Conservation (phyloP, 2,888 invertebrate species). For the Phengaris arion region DNA sequence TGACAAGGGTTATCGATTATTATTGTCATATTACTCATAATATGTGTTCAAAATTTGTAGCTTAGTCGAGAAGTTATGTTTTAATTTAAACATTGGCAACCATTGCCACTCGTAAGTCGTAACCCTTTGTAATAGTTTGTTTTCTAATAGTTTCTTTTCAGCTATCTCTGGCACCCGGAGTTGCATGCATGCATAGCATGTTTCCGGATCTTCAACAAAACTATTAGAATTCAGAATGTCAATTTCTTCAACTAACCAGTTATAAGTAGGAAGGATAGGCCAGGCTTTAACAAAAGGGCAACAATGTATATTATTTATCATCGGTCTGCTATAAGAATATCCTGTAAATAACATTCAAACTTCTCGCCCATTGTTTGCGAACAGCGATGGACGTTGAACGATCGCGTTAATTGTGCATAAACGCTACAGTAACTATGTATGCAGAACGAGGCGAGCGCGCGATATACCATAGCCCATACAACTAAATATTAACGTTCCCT, state of each 20-base stretch:
- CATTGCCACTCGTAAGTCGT: no score
- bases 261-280: not conserved
- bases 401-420: conserved; percentile 7
- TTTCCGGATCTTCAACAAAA: no score
- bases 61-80: no score
- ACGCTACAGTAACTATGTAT: conserved; percentile 14
- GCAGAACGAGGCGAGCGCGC: not conserved
- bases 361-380: not conserved
- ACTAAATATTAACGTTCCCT: conserved; percentile 4
- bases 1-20: not conserved
- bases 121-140: no score
- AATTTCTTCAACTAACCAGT: no score
- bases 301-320: not conserved
- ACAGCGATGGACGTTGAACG: conserved; percentile 9
- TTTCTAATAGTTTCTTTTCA: no score
- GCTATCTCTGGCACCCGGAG: no score
- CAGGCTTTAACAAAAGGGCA: not conserved
- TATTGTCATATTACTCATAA: not conserved
- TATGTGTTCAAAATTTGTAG: not conserved
- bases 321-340: not conserved
- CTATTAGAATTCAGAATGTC: no score
- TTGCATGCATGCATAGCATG: no score
- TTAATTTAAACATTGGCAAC: no score
- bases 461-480: not conserved
- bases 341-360: not conserved